These are phyloP conservation scores for Palythoa grandiflora DNA, from an alignment of 92 coral and sea anemone genomes.

Conservation along the genomic window DNA sequence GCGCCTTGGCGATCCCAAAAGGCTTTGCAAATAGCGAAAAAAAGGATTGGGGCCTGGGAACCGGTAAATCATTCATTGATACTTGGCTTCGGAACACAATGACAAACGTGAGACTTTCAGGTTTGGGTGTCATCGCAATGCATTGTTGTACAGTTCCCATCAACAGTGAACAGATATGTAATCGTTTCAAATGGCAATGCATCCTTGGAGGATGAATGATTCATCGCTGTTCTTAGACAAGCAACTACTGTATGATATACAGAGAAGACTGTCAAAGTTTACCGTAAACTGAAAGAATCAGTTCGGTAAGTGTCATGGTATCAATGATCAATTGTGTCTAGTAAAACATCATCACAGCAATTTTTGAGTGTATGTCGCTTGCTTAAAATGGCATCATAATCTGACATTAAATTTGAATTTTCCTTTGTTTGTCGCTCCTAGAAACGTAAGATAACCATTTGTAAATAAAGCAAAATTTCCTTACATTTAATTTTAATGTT, in stretches of 20 bases:
- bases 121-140: conserved; percentile 4
- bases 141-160: conserved; percentile 19
- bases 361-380: neutral
- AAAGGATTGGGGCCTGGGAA: no score
- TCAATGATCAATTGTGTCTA: neutral
- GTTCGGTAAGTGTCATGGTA: neutral
- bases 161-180: conserved; percentile 41
- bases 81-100: no score
- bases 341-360: neutral
- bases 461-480: neutral
- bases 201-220: conserved; percentile 10
- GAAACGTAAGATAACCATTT: neutral
- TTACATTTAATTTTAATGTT: neutral
- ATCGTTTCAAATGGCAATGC: conserved; percentile 24
- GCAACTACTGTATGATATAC: no score
- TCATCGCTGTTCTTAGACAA: neutral
- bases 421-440: neutral
- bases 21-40: no score
- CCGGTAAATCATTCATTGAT: no score
- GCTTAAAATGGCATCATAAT: neutral
- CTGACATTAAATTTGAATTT: neutral
- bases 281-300: neutral
- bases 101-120: neutral
- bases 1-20: no score
- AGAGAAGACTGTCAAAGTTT: neutral